A percentile compares a stretch with the other conserved stretches of the same genome.
Conservation (phyloP, 2,888 invertebrate species). For the Amblyteles armatorius region DNA sequence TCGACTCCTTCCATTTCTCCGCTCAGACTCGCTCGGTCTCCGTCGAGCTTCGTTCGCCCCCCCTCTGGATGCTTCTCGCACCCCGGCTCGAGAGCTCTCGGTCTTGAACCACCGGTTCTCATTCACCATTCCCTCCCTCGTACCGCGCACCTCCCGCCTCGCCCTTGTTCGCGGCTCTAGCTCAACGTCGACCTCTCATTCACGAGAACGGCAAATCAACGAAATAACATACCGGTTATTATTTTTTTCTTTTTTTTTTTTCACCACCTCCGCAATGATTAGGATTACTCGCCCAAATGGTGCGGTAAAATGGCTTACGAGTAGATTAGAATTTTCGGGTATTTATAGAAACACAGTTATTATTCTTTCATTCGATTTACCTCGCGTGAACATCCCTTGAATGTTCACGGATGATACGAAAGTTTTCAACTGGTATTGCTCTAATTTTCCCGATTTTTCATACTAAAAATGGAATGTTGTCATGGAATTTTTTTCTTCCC, state of each 20-base stretch:
- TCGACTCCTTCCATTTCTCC: conserved; percentile 73
- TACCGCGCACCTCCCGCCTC: conserved; percentile 70
- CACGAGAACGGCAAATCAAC: conserved; percentile 29
- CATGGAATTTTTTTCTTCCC: too few species aligned
- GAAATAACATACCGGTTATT: neutral
- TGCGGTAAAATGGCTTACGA: too few species aligned
- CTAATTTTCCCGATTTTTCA: too few species aligned
- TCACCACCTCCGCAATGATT: neutral
- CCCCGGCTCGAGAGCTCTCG: conserved; percentile 27
- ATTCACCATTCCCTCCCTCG: conserved; percentile 76
- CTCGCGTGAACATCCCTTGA: too few species aligned
- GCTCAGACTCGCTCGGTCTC: conserved; percentile 59
- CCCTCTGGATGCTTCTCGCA: conserved; percentile 55
- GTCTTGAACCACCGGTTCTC: conserved; percentile 74
- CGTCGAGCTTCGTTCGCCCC: conserved; percentile 18
- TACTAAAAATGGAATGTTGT: too few species aligned
- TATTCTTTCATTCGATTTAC: too few species aligned
- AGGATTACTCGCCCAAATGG: too few species aligned
- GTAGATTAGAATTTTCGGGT: too few species aligned
- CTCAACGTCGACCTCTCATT: conserved; percentile 54
- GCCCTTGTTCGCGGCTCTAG: conserved; percentile 70
- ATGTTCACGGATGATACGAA: too few species aligned
- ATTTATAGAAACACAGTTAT: too few species aligned
- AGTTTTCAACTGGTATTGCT: too few species aligned
- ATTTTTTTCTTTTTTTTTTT: neutral